Evolutionary conservation across 2,797 vertebrate species (phyloP).

Genomic region (Gallirallus australis): DNA sequence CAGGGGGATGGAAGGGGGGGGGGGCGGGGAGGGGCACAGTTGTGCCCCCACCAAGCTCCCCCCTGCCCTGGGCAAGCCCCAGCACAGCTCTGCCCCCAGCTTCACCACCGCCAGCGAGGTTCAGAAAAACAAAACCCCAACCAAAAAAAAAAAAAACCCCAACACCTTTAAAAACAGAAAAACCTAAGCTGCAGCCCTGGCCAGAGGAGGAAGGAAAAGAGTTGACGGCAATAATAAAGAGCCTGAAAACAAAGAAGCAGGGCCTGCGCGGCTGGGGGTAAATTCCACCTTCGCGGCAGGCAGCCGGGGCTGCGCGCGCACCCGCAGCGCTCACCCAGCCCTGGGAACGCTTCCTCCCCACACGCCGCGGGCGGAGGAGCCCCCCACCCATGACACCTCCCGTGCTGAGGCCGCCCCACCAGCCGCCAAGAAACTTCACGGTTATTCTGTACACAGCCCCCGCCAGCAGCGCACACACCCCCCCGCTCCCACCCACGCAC

Average conservation of each 20-base stretch:
- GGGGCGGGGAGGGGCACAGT: no score
- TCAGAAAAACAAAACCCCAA: neutral
- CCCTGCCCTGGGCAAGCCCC: no score
- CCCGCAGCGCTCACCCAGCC: neutral
- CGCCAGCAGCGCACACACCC: neutral
- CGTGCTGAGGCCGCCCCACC: neutral
- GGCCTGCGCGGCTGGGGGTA: conserved; percentile 52
- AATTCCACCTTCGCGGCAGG: conserved; percentile 58
- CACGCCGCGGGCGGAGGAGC: neutral
- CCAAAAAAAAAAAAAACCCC: no score
- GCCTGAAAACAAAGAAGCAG: conserved; percentile 48
- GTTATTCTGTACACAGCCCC: neutral
- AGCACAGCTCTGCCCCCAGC: neutral
- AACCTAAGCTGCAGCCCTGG: neutral
- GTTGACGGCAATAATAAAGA: neutral
- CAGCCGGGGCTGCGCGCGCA: conserved; percentile 4
- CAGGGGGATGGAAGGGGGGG: no score
- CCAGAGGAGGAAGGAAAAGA: neutral
- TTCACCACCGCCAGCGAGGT: neutral
- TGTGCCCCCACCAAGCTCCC: no score
- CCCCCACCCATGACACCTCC: neutral
- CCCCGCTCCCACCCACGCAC: neutral
- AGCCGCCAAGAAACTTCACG: neutral
- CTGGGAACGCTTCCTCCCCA: neutral
- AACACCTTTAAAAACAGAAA: no score